These are phyloP conservation scores for Lordiphosa stackelbergi DNA, from an alignment of 1,140 invertebrate species.

Conservation along the genomic window DNA sequence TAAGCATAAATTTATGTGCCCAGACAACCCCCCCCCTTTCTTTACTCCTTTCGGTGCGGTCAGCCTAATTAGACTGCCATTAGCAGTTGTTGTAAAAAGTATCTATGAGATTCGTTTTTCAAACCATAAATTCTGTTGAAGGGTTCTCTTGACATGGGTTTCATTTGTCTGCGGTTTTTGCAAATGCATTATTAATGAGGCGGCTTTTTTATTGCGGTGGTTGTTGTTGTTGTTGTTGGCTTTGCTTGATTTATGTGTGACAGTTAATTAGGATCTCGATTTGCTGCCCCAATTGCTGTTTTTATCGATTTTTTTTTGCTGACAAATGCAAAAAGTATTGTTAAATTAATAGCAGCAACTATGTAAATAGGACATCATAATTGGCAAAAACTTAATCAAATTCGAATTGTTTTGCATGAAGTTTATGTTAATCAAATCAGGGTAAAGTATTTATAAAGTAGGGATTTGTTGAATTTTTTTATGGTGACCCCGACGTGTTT, in stretches of 20 bases:
- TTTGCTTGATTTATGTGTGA: conserved; percentile 55
- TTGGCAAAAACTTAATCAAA: neutral
- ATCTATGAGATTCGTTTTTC: conserved; percentile 37
- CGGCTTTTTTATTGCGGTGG: conserved; percentile 23
- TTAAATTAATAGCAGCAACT: conserved; percentile 24
- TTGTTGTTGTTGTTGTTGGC: conserved; percentile 8
- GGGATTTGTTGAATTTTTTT: no score
- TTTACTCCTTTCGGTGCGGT: conserved; percentile 37
- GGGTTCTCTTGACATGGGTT: conserved; percentile 42
- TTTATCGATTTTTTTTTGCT: conserved; percentile 17
- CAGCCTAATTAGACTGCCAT: conserved; percentile 71
- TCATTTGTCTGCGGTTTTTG: conserved; percentile 51
- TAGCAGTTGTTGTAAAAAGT: conserved; percentile 41
- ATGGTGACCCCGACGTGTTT: no score
- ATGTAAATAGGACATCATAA: conserved; percentile 31
- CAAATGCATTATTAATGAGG: conserved; percentile 72
- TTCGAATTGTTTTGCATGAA: no score
- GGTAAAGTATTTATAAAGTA: no score
- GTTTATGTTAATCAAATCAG: no score
- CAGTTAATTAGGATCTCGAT: conserved; percentile 65
- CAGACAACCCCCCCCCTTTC: conserved; percentile 30
- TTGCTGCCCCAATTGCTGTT: conserved; percentile 38
- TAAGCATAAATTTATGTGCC: conserved; percentile 59
- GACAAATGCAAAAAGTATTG: conserved; percentile 48
- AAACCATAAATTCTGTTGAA: conserved; percentile 52